Conservation (phyloP, 30 jellyfish, hydroid and myxozoan species). For the Aurelia sp. region DNA sequence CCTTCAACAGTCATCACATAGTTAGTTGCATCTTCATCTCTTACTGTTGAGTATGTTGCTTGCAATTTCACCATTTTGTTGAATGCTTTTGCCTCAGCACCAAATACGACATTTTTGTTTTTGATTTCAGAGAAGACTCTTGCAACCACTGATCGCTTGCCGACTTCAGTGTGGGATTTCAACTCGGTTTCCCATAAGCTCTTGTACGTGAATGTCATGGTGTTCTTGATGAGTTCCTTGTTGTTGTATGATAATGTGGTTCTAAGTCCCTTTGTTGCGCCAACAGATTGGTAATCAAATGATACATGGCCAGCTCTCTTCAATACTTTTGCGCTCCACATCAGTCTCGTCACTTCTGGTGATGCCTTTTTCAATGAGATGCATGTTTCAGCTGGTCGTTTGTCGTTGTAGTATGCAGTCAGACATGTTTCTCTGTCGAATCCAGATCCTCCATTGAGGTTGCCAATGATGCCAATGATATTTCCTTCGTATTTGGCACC, state of each 20-base stretch:
- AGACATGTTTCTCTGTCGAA: slow-evolving; percentile 57
- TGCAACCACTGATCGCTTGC: slow-evolving; percentile 44
- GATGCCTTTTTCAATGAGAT: slow-evolving; percentile 21
- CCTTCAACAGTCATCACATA: slow-evolving; percentile 66
- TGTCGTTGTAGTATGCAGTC: slow-evolving; percentile 37
- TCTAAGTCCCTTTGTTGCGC: slow-evolving; percentile 46
- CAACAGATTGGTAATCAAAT: slow-evolving; percentile 42
- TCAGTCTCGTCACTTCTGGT: slow-evolving; percentile 12
- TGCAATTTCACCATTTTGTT: slow-evolving; percentile 56
- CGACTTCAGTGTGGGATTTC: slow-evolving; percentile 51
- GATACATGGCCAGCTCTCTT: slow-evolving; percentile 68
- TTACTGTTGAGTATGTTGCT: slow-evolving; percentile 59
- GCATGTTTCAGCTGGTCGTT: slow-evolving; percentile 50
- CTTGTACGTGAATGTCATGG: slow-evolving; percentile 67
- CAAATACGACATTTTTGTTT: slow-evolving; percentile 55
- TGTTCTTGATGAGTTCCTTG: slow-evolving; percentile 63
- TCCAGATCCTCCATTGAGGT: neutral
- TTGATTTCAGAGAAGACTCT: slow-evolving; percentile 54
- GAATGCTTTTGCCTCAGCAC: slow-evolving; percentile 71
- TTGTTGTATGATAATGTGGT: slow-evolving; percentile 70
- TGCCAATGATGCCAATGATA: slow-evolving; percentile 12
- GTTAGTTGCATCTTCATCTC: slow-evolving; percentile 47
- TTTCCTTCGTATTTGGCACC: slow-evolving; percentile 61
- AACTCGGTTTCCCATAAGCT: slow-evolving; percentile 79
- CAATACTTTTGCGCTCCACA: slow-evolving; percentile 57